Evolutionary conservation across 2,797 vertebrate genomes (phyloP).

Genomic region (Heteromormyrus szaboi): DNA sequence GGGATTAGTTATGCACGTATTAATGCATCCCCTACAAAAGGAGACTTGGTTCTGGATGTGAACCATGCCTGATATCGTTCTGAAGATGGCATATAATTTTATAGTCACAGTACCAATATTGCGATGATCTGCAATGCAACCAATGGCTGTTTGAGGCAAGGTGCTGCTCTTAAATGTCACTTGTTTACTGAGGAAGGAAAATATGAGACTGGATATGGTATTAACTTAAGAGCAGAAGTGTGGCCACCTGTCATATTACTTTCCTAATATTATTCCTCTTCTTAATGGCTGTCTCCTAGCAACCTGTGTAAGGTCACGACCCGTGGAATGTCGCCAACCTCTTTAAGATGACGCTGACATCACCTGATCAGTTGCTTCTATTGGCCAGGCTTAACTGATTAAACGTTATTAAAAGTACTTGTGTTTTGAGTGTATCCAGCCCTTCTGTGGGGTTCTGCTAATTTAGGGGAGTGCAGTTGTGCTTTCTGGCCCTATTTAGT

Average conservation of each 20-base stretch:
- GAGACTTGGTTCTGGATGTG: neutral
- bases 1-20: neutral
- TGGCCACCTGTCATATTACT: neutral
- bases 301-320: neutral
- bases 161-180: neutral
- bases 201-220: neutral
- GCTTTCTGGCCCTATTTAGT: neutral
- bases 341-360: neutral
- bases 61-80: neutral
- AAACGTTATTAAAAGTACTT: neutral
- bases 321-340: neutral
- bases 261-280: neutral
- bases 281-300: neutral
- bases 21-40: neutral
- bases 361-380: neutral
- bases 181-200: neutral
- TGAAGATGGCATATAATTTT: neutral
- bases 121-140: neutral
- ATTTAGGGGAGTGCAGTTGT: neutral
- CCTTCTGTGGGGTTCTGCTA: neutral
- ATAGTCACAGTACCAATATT: neutral
- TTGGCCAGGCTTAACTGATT: neutral
- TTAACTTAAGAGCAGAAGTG: slow-evolving; percentile 1
- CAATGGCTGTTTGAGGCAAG: neutral
- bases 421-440: neutral